Evolutionary conservation across 1,140 invertebrate species (phyloP).

Genomic region (Pygmarrhopalites habei): DNA sequence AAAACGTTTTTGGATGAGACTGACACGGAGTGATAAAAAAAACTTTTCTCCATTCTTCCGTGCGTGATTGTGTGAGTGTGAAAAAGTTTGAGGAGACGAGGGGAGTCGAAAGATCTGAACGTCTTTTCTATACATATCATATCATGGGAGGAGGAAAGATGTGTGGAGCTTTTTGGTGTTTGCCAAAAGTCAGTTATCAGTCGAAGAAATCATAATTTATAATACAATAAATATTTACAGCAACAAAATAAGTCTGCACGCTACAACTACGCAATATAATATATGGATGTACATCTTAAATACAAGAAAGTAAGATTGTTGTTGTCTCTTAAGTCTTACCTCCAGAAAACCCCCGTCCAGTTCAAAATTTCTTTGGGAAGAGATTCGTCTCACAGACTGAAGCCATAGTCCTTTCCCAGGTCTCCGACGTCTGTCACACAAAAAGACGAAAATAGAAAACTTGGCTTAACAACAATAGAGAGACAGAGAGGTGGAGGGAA

Average conservation of each 20-base stretch:
- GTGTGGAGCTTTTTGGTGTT: neutral
- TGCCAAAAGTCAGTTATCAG: neutral
- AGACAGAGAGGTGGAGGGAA: too few species aligned
- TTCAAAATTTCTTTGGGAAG: conserved; percentile 34
- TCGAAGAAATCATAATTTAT: conserved; percentile 1
- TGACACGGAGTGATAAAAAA: too few species aligned
- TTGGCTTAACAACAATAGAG: too few species aligned
- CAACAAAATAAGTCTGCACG: neutral
- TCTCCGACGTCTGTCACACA: conserved; percentile 30
- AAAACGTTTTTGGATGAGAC: too few species aligned
- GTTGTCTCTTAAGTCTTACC: conserved; percentile 22
- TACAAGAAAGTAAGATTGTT: too few species aligned
- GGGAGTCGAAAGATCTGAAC: too few species aligned
- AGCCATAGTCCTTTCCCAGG: conserved; percentile 37
- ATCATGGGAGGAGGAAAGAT: neutral
- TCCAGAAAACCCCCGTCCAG: conserved; percentile 27
- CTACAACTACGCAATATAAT: too few species aligned
- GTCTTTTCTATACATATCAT: too few species aligned
- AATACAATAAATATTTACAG: too few species aligned
- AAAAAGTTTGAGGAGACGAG: too few species aligned
- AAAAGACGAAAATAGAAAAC: conserved; percentile 15
- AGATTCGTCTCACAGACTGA: conserved; percentile 32
- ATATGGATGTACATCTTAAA: neutral
- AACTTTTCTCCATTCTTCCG: too few species aligned
- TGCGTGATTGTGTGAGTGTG: too few species aligned